Conservation (phyloP, 92 coral and sea anemone genomes). For the Montipora capitata region DNA sequence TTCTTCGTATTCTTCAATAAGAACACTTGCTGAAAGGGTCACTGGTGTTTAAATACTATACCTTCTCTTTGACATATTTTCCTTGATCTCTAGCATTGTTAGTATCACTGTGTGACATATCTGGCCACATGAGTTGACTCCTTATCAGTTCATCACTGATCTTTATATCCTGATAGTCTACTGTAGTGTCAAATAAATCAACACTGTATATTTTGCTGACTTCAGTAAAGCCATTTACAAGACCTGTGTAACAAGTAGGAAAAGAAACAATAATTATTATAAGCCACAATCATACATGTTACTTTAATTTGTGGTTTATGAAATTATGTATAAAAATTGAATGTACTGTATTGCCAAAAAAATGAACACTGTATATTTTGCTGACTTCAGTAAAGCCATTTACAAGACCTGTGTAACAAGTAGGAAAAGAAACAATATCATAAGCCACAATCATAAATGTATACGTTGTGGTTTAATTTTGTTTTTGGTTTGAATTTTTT, state of each 20-base stretch:
- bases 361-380: constrained; percentile 74
- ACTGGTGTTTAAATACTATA: not conserved
- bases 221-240: constrained; percentile 65
- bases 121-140: constrained; percentile 89
- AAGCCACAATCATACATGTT: no score
- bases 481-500: no score
- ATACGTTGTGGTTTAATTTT: no score
- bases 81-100: constrained; percentile 41
- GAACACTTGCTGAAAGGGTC: not conserved
- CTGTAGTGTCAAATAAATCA: constrained; percentile 92
- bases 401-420: constrained; percentile 62
- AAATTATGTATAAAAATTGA: no score
- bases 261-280: no score
- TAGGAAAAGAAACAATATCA: not conserved
- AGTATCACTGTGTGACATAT: constrained; percentile 30
- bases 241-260: constrained; percentile 42
- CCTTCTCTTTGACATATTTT: constrained; percentile 70
- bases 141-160: constrained; percentile 81
- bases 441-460: no score
- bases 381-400: constrained; percentile 53
- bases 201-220: constrained; percentile 66
- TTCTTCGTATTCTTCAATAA: not conserved
- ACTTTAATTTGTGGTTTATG: no score
- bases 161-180: constrained; percentile 74
- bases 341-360: constrained; percentile 90